A percentile compares a stretch with the other conserved stretches of the same genome.
Evolutionary conservation across 2,113 vertebrate genomes (phyloP).

Genomic region (Delphinus delphis): DNA sequence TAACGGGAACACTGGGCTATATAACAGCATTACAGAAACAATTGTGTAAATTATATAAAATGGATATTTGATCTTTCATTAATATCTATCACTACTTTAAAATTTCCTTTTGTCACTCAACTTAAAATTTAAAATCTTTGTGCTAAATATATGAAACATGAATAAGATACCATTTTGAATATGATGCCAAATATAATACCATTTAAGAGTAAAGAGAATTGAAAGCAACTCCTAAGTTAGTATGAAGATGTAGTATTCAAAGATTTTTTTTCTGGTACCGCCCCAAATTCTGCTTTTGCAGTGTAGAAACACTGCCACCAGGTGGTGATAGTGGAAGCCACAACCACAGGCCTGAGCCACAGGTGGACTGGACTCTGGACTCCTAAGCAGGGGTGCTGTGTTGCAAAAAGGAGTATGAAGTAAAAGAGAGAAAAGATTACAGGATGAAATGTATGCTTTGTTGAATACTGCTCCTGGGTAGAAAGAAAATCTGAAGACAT

Average conservation of each 20-base stretch:
- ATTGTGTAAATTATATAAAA: conserved; percentile 27
- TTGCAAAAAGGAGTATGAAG: background rate
- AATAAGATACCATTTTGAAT: conserved; percentile 9
- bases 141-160: background rate
- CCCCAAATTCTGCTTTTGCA: background rate
- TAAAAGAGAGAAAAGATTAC: background rate
- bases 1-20: conserved; percentile 10
- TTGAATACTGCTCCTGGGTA: background rate
- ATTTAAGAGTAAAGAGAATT: conserved; percentile 5
- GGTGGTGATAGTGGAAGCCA: background rate
- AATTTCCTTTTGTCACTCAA: conserved; percentile 10
- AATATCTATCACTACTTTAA: conserved; percentile 20
- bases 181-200: background rate
- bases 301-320: conserved; percentile 10
- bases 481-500: background rate
- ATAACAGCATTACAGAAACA: background rate
- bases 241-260: background rate
- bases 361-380: background rate
- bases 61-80: background rate
- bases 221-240: conserved; percentile 6
- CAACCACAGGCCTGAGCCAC: background rate
- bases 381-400: background rate
- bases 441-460: background rate
- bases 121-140: conserved; percentile 26
- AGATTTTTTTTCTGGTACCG: background rate